Evolutionary conservation across 2,888 invertebrate genomes (phyloP), one percentile per base, ranked within the genome.

Genomic region (Petrolisthes cinctipes): DNA sequence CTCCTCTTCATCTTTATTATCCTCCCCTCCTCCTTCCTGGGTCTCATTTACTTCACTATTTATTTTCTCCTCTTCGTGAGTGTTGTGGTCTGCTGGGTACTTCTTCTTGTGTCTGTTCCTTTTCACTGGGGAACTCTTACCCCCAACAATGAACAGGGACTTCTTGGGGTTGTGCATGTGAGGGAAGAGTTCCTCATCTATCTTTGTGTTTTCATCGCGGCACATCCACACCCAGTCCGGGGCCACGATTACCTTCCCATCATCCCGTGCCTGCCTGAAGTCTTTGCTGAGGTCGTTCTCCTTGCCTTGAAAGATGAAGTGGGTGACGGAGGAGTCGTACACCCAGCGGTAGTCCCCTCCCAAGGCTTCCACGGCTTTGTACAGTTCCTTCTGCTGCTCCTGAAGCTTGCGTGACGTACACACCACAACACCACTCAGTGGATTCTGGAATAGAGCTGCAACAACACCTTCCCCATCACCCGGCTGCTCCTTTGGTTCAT

Each of bases 201-300:
- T 92, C 82, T 91, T 90, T 14, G 89, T 88, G 75, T 92, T 92
- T 88, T 92, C 92, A 90, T 93, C 92, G 88, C 86, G 88, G 78
- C 92, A 92, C 83, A 91, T 91, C 84, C 91, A 91, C 6, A 93
- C 91, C 93, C 93, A 94, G 75, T 93, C 92, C 9, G 93, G 93
- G 9, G 93, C 92, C 5, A 94, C 93, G 76, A 93, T 92, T 11
- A 91, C 89, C 89, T 93, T 93, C 23, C 92, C 92, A 54, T 93
- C 92, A n/a, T 92, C 92, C 88, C 92, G 92, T 0, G 93, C 93
- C 81, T 91, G 89, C 83, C 92, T 91, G 89, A 93, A 92, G 84
- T 93, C 93, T 91, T 92, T 93, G 83, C 92, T 92, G 4, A 91
- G 91, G 87, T 93, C 93, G 92, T 92, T 93, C 6, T 92, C 90